Percentiles rank a stretch among this genome's conserved stretches.
Conservation (phyloP, 2,888 invertebrate species). For the Drosophila incognita region DNA sequence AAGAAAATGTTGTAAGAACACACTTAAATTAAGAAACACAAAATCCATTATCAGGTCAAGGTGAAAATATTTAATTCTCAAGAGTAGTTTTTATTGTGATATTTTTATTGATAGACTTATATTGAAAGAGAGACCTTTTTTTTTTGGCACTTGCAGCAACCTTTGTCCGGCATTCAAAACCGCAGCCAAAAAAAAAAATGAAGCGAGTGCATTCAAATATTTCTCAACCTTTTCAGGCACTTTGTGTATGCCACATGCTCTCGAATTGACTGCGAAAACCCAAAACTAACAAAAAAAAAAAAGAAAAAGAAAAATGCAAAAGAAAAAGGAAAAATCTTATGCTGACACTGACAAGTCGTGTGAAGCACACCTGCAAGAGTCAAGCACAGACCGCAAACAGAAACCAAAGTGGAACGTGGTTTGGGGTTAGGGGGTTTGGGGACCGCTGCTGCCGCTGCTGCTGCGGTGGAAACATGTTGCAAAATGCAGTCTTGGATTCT, state of each 20-base stretch:
- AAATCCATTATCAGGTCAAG: background rate
- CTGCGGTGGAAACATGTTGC: slow-evolving; percentile 66
- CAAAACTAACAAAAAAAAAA: slow-evolving; percentile 18
- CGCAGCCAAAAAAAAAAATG: background rate
- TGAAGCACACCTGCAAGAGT: slow-evolving; percentile 80
- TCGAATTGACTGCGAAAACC: slow-evolving; percentile 50
- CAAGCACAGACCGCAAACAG: slow-evolving; percentile 69
- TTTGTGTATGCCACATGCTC: slow-evolving; percentile 58
- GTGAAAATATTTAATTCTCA: background rate
- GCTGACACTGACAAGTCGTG: slow-evolving; percentile 81
- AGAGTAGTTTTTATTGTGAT: background rate
- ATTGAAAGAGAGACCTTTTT: background rate
- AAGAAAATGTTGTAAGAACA: background rate
- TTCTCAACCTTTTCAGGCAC: slow-evolving; percentile 41
- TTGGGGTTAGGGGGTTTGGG: slow-evolving; percentile 16
- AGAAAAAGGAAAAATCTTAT: slow-evolving; percentile 37
- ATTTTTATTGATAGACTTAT: background rate
- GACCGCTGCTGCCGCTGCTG: background rate
- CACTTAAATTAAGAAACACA: background rate
- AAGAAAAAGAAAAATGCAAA: slow-evolving; percentile 6
- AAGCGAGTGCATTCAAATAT: slow-evolving; percentile 23
- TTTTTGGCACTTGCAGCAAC: slow-evolving; percentile 5
- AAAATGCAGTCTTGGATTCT: slow-evolving; percentile 60
- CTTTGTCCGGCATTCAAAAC: slow-evolving; percentile 18
- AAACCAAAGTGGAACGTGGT: slow-evolving; percentile 45